These are phyloP conservation scores for Cyanoramphus novaezelandiae DNA, from an alignment of 2,113 vertebrate species.

Conservation along the genomic window DNA sequence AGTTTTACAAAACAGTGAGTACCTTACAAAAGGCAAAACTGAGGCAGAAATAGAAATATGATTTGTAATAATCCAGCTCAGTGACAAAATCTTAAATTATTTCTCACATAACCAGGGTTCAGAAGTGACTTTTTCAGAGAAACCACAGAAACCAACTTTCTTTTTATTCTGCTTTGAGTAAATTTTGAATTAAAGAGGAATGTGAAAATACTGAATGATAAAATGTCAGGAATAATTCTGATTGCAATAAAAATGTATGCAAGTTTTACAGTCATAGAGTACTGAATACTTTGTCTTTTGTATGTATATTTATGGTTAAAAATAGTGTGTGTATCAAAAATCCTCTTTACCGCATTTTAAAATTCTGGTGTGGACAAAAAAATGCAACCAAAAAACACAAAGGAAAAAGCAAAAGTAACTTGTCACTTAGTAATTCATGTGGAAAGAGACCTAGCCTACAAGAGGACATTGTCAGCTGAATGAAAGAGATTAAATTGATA, in stretches of 20 bases:
- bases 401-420: conserved; percentile 17
- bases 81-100: neutral
- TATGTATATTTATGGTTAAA: neutral
- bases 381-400: neutral
- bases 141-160: neutral
- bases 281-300: neutral
- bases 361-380: neutral
- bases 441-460: conserved; percentile 34
- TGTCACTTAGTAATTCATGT: conserved; percentile 47
- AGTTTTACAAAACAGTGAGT: neutral
- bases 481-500: conserved; percentile 58
- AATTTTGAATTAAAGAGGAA: neutral
- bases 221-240: neutral
- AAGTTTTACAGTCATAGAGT: neutral
- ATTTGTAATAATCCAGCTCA: neutral
- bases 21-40: neutral
- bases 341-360: neutral
- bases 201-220: neutral
- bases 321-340: neutral
- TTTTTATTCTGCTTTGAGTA: neutral
- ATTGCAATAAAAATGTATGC: neutral
- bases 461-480: conserved; percentile 37
- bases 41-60: neutral
- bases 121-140: neutral
- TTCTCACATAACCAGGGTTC: neutral